These are phyloP conservation scores for Tetragnatha montana DNA, from an alignment of 2,888 invertebrate species.

Conservation along the genomic window DNA sequence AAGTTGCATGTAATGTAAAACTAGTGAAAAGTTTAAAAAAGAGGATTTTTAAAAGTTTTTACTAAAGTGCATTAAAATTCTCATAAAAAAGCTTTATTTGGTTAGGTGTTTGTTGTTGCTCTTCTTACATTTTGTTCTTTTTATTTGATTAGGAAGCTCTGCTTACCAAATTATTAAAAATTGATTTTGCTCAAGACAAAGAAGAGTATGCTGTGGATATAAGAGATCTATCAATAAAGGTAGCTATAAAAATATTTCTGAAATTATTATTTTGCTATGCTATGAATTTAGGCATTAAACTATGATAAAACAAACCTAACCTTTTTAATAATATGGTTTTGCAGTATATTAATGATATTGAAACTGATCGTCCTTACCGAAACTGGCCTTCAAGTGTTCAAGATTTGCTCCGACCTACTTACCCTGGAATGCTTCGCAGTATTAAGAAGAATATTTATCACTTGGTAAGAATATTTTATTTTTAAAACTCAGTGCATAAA, in stretches of 20 bases:
- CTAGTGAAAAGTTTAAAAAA: no score
- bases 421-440: conserved; percentile 95
- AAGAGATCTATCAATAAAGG: conserved; percentile 88
- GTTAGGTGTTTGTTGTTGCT: no score
- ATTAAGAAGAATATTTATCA: conserved; percentile 86
- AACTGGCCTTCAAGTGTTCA: conserved; percentile 92
- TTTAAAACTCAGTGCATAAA: neutral
- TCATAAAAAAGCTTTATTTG: no score
- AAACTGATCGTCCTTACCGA: conserved; percentile 89
- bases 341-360: conserved; percentile 96
- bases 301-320: neutral
- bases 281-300: neutral
- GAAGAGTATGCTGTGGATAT: conserved; percentile 92
- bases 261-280: neutral
- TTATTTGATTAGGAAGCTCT: conserved; percentile 74
- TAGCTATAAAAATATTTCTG: neutral
- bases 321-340: conserved; percentile 65
- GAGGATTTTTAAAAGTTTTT: no score
- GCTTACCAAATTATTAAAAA: conserved; percentile 76
- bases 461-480: conserved; percentile 74
- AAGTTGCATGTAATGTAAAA: no score
- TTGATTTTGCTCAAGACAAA: conserved; percentile 77
- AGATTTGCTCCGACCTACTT: conserved; percentile 95
- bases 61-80: no score
- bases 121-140: neutral